Percentiles rank a stretch among this genome's conserved stretches.
These are phyloP conservation scores for Pyrgilauda ruficollis DNA, from an alignment of 2,113 vertebrate genomes.

Conservation along the genomic window DNA sequence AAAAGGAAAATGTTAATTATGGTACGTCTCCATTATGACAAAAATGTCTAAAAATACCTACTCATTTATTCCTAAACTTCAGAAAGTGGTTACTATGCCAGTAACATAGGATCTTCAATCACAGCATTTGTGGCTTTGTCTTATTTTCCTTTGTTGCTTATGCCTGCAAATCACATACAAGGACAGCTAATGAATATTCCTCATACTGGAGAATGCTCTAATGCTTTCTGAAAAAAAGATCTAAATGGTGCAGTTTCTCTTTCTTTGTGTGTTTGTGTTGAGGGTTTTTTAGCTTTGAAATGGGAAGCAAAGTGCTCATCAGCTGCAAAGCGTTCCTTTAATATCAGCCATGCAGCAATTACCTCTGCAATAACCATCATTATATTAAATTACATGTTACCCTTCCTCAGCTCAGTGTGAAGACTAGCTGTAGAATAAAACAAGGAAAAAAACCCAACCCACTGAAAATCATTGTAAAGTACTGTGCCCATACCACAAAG, in stretches of 20 bases:
- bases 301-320: slow-evolving; percentile 17
- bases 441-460: not conserved
- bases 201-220: not conserved
- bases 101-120: not conserved
- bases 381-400: slow-evolving; percentile 34
- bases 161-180: not conserved
- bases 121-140: not conserved
- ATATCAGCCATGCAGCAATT: slow-evolving; percentile 38
- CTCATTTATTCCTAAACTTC: not conserved
- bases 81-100: not conserved
- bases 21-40: not conserved
- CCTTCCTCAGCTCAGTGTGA: slow-evolving; percentile 15
- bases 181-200: not conserved
- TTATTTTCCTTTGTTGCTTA: not conserved
- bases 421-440: not conserved
- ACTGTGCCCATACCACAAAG: not conserved
- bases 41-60: not conserved
- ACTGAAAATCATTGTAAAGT: not conserved
- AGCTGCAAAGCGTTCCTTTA: slow-evolving; percentile 27
- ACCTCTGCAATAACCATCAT: slow-evolving; percentile 33
- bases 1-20: not conserved
- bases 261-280: not conserved
- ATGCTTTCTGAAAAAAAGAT: not conserved
- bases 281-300: slow-evolving; percentile 5
- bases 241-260: not conserved